These are phyloP conservation scores for Zygogramma bicolorata DNA, from an alignment of 2,888 invertebrate genomes.

Conservation along the genomic window DNA sequence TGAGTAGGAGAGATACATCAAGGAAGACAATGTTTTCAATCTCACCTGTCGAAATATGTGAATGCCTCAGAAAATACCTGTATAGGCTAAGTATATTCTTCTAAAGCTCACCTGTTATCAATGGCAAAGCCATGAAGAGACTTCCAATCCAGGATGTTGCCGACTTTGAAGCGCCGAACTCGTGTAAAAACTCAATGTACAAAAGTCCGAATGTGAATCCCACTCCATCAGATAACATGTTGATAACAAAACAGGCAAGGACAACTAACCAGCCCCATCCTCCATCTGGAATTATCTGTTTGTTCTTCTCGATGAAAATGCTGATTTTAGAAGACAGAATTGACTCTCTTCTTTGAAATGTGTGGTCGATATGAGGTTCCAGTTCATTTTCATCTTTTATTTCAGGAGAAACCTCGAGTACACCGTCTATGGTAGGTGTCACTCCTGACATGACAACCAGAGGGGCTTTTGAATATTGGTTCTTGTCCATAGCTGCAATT, in stretches of 20 bases:
- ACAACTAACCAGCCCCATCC: too few species aligned
- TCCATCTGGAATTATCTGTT: conserved; percentile 72
- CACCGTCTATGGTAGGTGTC: conserved; percentile 33
- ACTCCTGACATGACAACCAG: conserved; percentile 38
- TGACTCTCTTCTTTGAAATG: conserved; percentile 46
- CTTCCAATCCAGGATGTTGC: too few species aligned
- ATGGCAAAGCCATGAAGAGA: conserved; percentile 71
- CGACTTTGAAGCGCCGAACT: too few species aligned
- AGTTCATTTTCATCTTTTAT: conserved; percentile 10
- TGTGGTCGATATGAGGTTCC: conserved; percentile 22
- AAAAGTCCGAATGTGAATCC: conserved; percentile 92
- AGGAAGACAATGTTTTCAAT: too few species aligned
- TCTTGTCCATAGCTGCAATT: not conserved
- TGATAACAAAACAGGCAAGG: conserved; percentile 88
- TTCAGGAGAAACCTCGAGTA: conserved; percentile 18
- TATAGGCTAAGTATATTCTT: too few species aligned
- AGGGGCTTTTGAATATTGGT: conserved; percentile 23
- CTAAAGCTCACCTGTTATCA: conserved; percentile 66
- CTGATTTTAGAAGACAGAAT: conserved; percentile 48
- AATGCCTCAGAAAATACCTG: too few species aligned
- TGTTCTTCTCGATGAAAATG: conserved; percentile 50
- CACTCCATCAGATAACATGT: conserved; percentile 92
- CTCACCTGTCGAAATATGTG: too few species aligned
- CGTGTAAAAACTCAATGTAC: too few species aligned
- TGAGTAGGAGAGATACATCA: too few species aligned